These are phyloP conservation scores for Protonemura montana DNA, from an alignment of 2,888 invertebrate species.

Conservation along the genomic window DNA sequence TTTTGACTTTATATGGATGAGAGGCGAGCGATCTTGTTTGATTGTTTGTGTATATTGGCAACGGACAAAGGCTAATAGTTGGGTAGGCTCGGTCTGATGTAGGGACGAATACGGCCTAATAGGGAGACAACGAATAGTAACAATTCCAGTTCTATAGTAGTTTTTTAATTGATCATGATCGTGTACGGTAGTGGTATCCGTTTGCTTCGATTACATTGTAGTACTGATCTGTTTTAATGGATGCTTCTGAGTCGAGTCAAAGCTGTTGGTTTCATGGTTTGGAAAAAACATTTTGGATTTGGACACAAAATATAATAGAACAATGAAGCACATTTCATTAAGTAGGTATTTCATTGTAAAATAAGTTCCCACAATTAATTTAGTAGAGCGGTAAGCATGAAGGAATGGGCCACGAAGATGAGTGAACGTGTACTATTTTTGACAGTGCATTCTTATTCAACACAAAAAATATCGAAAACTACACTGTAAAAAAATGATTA, in stretches of 20 bases:
- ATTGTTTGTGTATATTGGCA: background rate
- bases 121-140: background rate
- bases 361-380: conserved; percentile 30
- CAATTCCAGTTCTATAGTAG: background rate
- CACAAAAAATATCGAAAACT: background rate
- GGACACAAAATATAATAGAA: conserved; percentile 17
- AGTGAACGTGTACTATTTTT: conserved; percentile 19
- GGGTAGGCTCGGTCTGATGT: background rate
- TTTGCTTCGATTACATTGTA: background rate
- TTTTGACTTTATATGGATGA: conserved; percentile 20
- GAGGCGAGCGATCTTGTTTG: conserved; percentile 15
- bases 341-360: conserved; percentile 10
- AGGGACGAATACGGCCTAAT: background rate
- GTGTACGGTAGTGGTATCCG: background rate
- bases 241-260: background rate
- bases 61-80: background rate
- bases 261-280: conserved; percentile 7
- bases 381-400: conserved; percentile 30
- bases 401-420: conserved; percentile 16
- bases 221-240: background rate
- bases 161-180: background rate
- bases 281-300: background rate
- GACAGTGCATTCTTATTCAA: conserved; percentile 22
- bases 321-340: conserved; percentile 34
- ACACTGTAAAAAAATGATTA: background rate